phyloP scores from a whole-genome alignment of 1,140 invertebrate genomes.

The Dreissena polymorpha region DNA sequence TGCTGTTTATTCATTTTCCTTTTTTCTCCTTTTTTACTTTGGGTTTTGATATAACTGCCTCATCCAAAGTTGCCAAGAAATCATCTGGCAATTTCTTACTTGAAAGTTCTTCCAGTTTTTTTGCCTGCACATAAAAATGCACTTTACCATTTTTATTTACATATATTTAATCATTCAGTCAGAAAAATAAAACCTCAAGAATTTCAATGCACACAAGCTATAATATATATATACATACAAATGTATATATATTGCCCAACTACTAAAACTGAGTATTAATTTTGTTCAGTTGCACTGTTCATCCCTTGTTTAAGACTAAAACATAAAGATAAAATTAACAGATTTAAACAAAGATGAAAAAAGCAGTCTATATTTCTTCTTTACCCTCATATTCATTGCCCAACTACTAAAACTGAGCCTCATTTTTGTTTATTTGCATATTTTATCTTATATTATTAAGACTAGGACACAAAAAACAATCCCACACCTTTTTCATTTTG shows the following conservation, averaged over 20 bases:
- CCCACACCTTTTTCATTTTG: too few relatives aligned
- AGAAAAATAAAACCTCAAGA: not conserved
- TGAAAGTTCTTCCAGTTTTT: slow-evolving; percentile 24
- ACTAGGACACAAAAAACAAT: too few relatives aligned
- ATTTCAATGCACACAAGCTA: not conserved
- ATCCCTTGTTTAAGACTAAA: too few relatives aligned
- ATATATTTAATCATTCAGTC: not conserved
- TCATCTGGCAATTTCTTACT: slow-evolving; percentile 32
- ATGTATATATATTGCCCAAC: too few relatives aligned
- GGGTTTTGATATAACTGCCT: slow-evolving; percentile 14
- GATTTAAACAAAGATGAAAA: too few relatives aligned
- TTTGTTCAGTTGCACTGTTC: too few relatives aligned
- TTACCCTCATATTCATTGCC: too few relatives aligned
- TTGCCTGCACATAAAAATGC: slow-evolving; percentile 1
- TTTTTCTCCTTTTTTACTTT: slow-evolving; percentile 3
- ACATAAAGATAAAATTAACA: slow-evolving; percentile 29
- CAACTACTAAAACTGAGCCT: too few relatives aligned
- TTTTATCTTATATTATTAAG: too few relatives aligned
- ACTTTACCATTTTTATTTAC: not conserved
- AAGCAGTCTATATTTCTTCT: slow-evolving; percentile 24
- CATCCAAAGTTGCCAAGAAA: slow-evolving; percentile 33
- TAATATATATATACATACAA: slow-evolving; percentile 36
- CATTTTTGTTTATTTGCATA: too few relatives aligned
- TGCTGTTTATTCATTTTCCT: slow-evolving; percentile 8
- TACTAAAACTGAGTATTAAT: too few relatives aligned